These are phyloP conservation scores for Nipponia nippon DNA, from an alignment of 2,113 vertebrate genomes.

Conservation along the genomic window DNA sequence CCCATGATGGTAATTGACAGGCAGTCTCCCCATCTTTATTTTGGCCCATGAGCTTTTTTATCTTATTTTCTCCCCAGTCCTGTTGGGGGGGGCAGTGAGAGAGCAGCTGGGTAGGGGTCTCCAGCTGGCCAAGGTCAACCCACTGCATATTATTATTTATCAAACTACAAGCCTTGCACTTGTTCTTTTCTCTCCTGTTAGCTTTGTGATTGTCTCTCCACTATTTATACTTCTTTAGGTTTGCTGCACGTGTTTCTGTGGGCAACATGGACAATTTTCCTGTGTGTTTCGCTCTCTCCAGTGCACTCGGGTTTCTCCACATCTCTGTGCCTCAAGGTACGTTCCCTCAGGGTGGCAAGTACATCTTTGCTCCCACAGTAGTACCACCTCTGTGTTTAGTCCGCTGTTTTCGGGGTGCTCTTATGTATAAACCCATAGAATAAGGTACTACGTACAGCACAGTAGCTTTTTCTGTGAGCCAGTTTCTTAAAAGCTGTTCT, in stretches of 20 bases:
- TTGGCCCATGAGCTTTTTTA: not conserved
- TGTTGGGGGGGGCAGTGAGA: not conserved
- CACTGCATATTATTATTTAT: not conserved
- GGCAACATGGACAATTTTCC: not conserved
- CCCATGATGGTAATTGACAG: not conserved
- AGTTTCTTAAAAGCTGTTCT: not conserved
- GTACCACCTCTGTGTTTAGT: not conserved
- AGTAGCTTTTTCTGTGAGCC: not conserved
- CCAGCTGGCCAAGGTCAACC: not conserved
- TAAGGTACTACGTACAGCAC: not conserved
- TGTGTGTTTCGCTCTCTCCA: not conserved
- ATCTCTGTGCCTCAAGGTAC: not conserved
- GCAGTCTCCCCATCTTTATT: not conserved
- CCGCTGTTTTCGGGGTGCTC: not conserved
- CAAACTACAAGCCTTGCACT: not conserved
- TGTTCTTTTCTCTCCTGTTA: not conserved
- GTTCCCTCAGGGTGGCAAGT: not conserved
- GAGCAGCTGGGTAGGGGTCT: not conserved
- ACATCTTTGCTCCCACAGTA: not conserved
- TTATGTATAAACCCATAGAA: not conserved
- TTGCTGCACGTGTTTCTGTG: not conserved
- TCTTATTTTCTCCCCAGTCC: not conserved
- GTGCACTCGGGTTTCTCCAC: rapidly evolving
- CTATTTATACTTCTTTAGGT: not conserved
- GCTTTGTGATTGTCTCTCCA: not conserved